phyloP scores from a whole-genome alignment of 2,113 vertebrate species.

The Dryoscopus gambensis region DNA sequence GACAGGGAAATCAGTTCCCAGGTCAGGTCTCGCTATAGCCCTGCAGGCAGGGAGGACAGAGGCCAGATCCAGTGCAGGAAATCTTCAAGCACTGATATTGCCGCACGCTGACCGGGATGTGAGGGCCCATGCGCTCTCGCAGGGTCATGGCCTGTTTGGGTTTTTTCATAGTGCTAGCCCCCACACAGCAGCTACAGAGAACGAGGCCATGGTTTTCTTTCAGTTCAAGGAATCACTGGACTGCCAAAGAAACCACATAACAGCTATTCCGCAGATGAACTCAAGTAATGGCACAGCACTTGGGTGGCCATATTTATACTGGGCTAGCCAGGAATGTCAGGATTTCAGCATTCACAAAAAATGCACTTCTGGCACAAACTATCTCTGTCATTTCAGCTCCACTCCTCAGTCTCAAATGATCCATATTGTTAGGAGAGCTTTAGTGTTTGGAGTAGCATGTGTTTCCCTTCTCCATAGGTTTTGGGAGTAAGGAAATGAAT shows the following conservation, averaged over 20 bases:
- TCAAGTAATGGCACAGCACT: conserved; percentile 45
- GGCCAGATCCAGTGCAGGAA: neutral
- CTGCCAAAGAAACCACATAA: conserved; percentile 41
- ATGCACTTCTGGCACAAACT: conserved; percentile 50
- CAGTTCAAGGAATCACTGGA: neutral
- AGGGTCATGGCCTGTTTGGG: neutral
- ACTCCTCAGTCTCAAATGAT: conserved; percentile 44
- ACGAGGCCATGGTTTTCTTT: neutral
- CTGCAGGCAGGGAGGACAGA: neutral
- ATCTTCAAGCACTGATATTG: accelerated
- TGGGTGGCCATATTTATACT: conserved; percentile 67
- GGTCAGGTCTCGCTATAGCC: neutral
- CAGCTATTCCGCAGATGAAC: conserved; percentile 24
- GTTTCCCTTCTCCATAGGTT: neutral
- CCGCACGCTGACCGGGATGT: accelerated
- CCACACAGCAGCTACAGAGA: neutral
- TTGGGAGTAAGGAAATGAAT: neutral
- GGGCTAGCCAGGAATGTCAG: conserved; percentile 57
- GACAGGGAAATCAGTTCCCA: neutral
- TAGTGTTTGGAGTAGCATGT: neutral
- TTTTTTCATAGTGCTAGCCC: neutral
- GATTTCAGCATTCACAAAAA: conserved; percentile 59
- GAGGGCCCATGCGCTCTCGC: neutral
- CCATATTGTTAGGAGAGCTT: conserved; percentile 24
- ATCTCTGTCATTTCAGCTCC: conserved; percentile 38